These are phyloP conservation scores for Merops nubicus DNA, from an alignment of 2,113 vertebrate genomes.

Conservation along the genomic window DNA sequence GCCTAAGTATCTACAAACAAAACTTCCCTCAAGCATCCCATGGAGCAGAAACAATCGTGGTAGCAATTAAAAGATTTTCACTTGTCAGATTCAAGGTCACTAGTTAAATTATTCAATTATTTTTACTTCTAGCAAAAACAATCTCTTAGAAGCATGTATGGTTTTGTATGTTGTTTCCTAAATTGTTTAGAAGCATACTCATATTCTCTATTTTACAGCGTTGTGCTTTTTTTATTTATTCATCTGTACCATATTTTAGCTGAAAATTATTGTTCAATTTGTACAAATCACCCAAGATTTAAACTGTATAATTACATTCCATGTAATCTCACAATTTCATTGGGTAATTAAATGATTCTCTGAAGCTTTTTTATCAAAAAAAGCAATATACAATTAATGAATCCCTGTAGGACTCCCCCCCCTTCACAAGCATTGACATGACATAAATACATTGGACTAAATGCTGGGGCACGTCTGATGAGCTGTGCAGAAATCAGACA, in stretches of 20 bases:
- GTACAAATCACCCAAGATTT: constrained; percentile 61
- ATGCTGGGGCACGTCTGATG: background rate
- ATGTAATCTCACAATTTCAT: constrained; percentile 62
- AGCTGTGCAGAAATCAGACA: constrained; percentile 2
- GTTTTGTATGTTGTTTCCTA: constrained; percentile 24
- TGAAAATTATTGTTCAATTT: constrained; percentile 65
- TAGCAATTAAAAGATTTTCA: constrained; percentile 49
- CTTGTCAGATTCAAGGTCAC: constrained; percentile 65
- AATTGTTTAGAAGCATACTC: constrained; percentile 53
- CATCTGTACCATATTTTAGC: constrained; percentile 50
- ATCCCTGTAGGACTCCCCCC: constrained; percentile 20
- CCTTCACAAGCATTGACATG: constrained; percentile 32
- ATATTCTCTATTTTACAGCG: constrained; percentile 44
- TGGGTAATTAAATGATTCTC: constrained; percentile 63
- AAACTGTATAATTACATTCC: constrained; percentile 65
- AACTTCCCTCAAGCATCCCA: constrained; percentile 50
- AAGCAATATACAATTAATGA: constrained; percentile 64
- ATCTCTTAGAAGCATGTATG: constrained; percentile 49
- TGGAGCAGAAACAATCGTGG: constrained; percentile 54
- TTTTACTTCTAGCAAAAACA: constrained; percentile 48
- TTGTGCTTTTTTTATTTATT: constrained; percentile 75
- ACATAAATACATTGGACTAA: constrained; percentile 52
- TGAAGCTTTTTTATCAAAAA: constrained; percentile 58
- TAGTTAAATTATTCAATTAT: constrained; percentile 44
- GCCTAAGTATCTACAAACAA: constrained; percentile 42